Percentiles rank a stretch among this genome's conserved stretches.
Evolutionary conservation across 2,888 invertebrate species (phyloP).

Genomic region (Serrognathus titanus): DNA sequence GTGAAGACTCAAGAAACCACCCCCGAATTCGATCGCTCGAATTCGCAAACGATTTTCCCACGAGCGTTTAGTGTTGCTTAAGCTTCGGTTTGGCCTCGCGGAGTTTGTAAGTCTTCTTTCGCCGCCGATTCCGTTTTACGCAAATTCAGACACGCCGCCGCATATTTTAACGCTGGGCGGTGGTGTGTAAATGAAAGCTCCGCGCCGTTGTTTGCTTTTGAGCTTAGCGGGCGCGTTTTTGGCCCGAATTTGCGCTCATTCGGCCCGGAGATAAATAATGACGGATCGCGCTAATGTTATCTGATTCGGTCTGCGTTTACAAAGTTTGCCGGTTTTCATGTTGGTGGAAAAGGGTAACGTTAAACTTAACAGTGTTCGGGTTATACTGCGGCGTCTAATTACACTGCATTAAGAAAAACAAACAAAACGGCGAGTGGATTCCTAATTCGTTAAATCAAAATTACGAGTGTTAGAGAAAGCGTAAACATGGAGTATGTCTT

Average conservation of each 20-base stretch:
- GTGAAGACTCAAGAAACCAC: slow-evolving; percentile 20
- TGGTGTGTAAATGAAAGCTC: slow-evolving; percentile 30
- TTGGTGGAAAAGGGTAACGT: too few species aligned
- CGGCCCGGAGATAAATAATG: slow-evolving; percentile 34
- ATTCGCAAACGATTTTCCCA: slow-evolving; percentile 34
- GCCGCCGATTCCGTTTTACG: slow-evolving; percentile 12
- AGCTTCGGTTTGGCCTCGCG: not conserved
- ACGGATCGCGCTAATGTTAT: slow-evolving; percentile 32
- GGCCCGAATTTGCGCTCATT: slow-evolving; percentile 2
- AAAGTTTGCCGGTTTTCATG: not conserved
- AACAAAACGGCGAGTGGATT: too few species aligned
- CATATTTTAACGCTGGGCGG: slow-evolving; percentile 31
- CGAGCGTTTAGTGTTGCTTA: slow-evolving; percentile 28
- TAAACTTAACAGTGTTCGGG: too few species aligned
- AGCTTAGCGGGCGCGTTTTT: slow-evolving; percentile 26
- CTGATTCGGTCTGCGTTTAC: slow-evolving; percentile 6
- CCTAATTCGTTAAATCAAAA: too few species aligned
- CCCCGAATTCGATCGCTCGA: slow-evolving; percentile 21
- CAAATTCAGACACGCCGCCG: slow-evolving; percentile 31
- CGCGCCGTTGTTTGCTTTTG: slow-evolving; percentile 34
- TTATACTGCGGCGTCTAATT: too few species aligned
- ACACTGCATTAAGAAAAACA: too few species aligned
- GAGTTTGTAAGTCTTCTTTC: slow-evolving; percentile 18
- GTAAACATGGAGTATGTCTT: too few species aligned
- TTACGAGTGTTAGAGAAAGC: too few species aligned